These are phyloP conservation scores for Papilio polyxenes DNA, from an alignment of 1,140 invertebrate genomes.

Conservation along the genomic window DNA sequence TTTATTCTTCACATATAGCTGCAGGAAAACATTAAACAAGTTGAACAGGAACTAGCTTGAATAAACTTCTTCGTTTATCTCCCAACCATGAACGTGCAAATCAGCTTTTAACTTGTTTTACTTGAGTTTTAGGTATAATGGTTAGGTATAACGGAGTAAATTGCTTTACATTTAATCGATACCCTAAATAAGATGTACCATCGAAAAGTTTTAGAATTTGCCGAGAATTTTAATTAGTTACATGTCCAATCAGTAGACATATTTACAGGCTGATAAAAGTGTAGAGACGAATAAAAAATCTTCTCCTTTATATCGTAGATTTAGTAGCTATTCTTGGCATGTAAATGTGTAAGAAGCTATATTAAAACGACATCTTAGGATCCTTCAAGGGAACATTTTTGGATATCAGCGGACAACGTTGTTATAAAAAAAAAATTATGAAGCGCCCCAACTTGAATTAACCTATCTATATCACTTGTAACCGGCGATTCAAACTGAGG, in stretches of 20 bases:
- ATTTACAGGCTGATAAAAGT: no score
- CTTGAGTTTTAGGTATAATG: not conserved
- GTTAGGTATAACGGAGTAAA: not conserved
- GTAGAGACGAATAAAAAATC: no score
- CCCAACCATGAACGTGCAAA: not conserved
- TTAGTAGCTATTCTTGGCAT: no score
- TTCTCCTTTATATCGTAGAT: no score
- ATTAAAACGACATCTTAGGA: no score
- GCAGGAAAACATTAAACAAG: not conserved
- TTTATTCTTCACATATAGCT: not conserved
- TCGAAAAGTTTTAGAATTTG: no score
- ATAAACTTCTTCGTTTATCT: constrained; percentile 10
- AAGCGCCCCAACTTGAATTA: not conserved
- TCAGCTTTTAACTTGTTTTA: constrained; percentile 11
- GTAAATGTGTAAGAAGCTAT: no score
- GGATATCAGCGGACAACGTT: no score
- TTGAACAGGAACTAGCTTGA: not conserved
- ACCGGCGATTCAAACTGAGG: not conserved
- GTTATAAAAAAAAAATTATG: no score
- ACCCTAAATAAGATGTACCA: not conserved
- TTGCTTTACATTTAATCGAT: not conserved
- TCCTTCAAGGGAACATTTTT: no score
- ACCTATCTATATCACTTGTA: constrained; percentile 1
- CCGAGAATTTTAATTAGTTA: no score
- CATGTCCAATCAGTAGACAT: no score